phyloP scores from a whole-genome alignment of 2,113 vertebrate genomes.

The Myiopsitta monachus region DNA sequence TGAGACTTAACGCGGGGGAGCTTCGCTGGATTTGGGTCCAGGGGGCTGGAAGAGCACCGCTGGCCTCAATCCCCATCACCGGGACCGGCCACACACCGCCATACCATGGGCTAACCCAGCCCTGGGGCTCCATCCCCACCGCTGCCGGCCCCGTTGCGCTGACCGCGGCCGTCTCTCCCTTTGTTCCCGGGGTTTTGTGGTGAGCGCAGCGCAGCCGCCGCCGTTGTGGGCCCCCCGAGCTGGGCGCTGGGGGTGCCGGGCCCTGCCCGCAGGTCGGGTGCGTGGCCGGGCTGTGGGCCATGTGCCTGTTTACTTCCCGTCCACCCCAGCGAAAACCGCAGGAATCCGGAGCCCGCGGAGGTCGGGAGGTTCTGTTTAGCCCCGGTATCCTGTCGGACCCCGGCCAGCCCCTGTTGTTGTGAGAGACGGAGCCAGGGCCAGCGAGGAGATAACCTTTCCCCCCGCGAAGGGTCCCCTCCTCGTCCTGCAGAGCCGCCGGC shows the following conservation, averaged over 20 bases:
- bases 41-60: background rate
- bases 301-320: background rate
- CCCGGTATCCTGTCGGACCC: background rate
- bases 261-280: background rate
- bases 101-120: fast-evolving
- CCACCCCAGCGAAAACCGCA: slow-evolving; percentile 8
- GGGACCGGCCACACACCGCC: fast-evolving
- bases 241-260: background rate
- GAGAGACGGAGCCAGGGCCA: background rate
- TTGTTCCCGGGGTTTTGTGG: slow-evolving; percentile 37
- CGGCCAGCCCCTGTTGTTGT: background rate
- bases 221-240: background rate
- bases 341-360: slow-evolving; percentile 21
- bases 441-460: slow-evolving; percentile 38
- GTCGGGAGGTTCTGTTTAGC: background rate
- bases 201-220: background rate
- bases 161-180: slow-evolving; percentile 15
- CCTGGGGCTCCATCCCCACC: background rate
- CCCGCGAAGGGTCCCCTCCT: background rate
- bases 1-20: background rate
- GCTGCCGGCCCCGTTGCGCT: slow-evolving; percentile 12
- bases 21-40: background rate
- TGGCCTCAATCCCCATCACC: fast-evolving
- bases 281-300: background rate
- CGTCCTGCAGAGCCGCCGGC: background rate